Percentiles rank a stretch among this genome's conserved stretches.
phyloP scores from a whole-genome alignment of 2,888 invertebrate genomes.

The Temnothorax ravouxi region DNA sequence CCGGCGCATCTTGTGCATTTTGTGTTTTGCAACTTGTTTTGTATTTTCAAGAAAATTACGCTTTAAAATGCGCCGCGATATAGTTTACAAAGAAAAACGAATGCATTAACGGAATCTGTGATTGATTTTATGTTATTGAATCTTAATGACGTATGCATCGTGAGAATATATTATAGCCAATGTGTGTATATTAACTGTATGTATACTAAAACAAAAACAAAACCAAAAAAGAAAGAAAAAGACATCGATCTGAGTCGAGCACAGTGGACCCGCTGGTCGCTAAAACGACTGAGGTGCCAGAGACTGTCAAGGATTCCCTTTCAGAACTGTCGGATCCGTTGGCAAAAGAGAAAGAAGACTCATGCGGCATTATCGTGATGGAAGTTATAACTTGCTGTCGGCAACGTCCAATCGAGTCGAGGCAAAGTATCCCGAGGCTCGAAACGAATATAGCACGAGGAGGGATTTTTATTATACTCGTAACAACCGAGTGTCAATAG shows the following conservation, averaged over 20 bases:
- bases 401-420: constrained; percentile 77
- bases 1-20: constrained; percentile 27
- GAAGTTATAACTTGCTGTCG: constrained; percentile 81
- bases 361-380: constrained; percentile 82
- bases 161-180: constrained; percentile 23
- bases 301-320: constrained; percentile 82
- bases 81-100: neutral
- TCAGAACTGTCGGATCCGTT: constrained; percentile 85
- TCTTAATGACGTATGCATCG: constrained; percentile 34
- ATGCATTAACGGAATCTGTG: constrained; percentile 30
- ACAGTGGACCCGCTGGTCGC: constrained; percentile 45
- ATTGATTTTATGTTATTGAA: constrained; percentile 4
- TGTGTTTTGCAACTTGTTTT: constrained; percentile 13
- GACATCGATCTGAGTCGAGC: constrained; percentile 21
- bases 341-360: constrained; percentile 84
- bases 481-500: constrained; percentile 82
- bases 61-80: constrained; percentile 21
- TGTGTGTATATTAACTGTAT: constrained; percentile 40
- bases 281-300: constrained; percentile 61
- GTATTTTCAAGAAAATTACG: constrained; percentile 22
- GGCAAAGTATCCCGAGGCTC: constrained; percentile 80
- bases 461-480: constrained; percentile 83
- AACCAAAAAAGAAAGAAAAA: constrained; percentile 2
- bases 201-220: constrained; percentile 27
- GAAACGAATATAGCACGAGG: constrained; percentile 82